Evolutionary conservation across 2,888 invertebrate genomes (phyloP), one percentile per base, ranked within the genome.

Genomic region (Clostera curtula): DNA sequence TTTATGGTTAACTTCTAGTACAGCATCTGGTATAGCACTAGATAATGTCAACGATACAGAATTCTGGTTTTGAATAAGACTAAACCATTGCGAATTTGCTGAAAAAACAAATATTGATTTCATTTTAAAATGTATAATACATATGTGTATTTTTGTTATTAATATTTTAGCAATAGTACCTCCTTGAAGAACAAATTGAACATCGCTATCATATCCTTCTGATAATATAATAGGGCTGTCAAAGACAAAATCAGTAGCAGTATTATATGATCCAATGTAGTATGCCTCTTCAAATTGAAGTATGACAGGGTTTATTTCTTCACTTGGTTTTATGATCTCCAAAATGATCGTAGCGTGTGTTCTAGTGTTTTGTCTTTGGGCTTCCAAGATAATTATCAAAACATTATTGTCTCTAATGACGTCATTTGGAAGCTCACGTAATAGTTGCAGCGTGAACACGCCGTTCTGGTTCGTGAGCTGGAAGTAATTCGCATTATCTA

Each of bases 31-130:
- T 3, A 48, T 43, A 7, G 41, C 24, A 10, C 8, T 32, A 1
- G 12, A 6, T 15, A 36, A 13, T 14, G 5, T 16, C 24, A 43
- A 21, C 6, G 21, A 30, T 3, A 40, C 29, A 4, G 23, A 32
- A 31, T 18, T 36, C 14, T 21, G 29, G 3, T 19, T 16, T 10
- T 4, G 25, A 4, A 18, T 19, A 3, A 51, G 12, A 5, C 10
- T 26, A 27, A 61, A 64, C 51, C 55, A 60, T 12, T 48, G 39
- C 1, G 56, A 25, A 12, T 49, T 21, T 4, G 52, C 63, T 63
- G 40, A 17, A 55, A 51, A 3, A 5, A 22, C 6, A n/a, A n/a
- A n/a, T n/a, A n/a, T n/a, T n/a, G n/a, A n/a, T n/a, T n/a, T n/a
- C n/a, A n/a, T n/a, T n/a, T n/a, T n/a, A n/a, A n/a, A n/a, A n/a